Percentiles rank a stretch among this genome's conserved stretches.
phyloP scores from a whole-genome alignment of 2,797 vertebrate species.

The Austrolebias charrua region DNA sequence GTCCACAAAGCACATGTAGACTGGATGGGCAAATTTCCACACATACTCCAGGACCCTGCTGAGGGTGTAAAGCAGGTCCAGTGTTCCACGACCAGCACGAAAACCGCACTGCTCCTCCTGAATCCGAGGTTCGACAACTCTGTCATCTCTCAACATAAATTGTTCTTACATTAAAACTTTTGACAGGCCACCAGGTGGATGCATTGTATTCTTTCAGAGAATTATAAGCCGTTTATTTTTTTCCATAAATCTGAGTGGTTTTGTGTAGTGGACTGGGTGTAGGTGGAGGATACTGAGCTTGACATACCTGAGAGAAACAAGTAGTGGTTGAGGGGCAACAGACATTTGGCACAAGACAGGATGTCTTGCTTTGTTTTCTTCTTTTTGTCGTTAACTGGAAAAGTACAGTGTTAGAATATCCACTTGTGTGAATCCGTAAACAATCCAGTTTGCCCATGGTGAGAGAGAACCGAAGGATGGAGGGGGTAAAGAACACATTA shows the following conservation, averaged over 20 bases:
- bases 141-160: too few relatives aligned
- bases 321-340: conserved; percentile 5
- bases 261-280: conserved; percentile 35
- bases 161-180: too few relatives aligned
- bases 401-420: conserved; percentile 60
- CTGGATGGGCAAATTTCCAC: too few relatives aligned
- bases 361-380: conserved; percentile 36
- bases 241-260: background rate
- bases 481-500: conserved; percentile 33
- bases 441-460: conserved; percentile 35
- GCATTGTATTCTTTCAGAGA: too few relatives aligned
- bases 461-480: conserved; percentile 38
- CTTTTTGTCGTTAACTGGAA: conserved; percentile 55
- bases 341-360: conserved; percentile 29
- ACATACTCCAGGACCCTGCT: too few relatives aligned
- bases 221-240: background rate
- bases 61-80: too few relatives aligned
- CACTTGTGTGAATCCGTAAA: conserved; percentile 51
- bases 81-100: too few relatives aligned
- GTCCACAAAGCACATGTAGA: too few relatives aligned
- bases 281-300: conserved; percentile 18
- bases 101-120: too few relatives aligned
- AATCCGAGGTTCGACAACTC: too few relatives aligned
- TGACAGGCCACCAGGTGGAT: too few relatives aligned
- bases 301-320: conserved; percentile 27